Conservation (phyloP, 2,888 invertebrate species). For the Cerastis rubricosa region DNA sequence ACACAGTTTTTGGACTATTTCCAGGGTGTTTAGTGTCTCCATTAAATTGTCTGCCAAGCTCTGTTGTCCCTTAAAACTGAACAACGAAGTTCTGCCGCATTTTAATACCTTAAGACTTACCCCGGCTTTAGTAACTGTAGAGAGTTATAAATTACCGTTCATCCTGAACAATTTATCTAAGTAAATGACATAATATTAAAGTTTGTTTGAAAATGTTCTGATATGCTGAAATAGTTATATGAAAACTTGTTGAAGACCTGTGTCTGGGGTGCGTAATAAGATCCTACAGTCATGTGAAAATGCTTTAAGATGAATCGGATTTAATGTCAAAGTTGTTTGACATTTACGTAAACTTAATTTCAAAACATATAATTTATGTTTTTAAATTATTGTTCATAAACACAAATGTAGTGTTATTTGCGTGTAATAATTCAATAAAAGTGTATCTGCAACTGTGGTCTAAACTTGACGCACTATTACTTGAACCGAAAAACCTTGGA, state of each 20-base stretch:
- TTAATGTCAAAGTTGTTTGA: not conserved
- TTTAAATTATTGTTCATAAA: not conserved
- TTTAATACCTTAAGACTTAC: slow-evolving; percentile 59
- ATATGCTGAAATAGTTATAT: slow-evolving; percentile 1
- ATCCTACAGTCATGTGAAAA: slow-evolving; percentile 8
- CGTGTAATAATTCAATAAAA: not conserved
- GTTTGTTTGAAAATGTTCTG: slow-evolving; percentile 29
- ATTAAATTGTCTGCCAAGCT: slow-evolving; percentile 73
- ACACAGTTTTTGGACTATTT: slow-evolving; percentile 67
- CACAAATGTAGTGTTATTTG: not conserved
- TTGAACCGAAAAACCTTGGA: not conserved
- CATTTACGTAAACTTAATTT: not conserved
- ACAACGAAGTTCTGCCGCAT: slow-evolving; percentile 60
- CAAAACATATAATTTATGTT: not conserved
- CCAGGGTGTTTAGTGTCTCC: slow-evolving; percentile 73
- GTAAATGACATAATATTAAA: slow-evolving; percentile 39
- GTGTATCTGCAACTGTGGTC: not conserved
- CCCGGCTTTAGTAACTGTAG: slow-evolving; percentile 33
- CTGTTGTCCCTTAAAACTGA: slow-evolving; percentile 66
- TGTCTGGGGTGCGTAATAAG: not conserved
- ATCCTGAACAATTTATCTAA: slow-evolving; percentile 38
- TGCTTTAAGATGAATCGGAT: not conserved
- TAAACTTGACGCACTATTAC: not conserved
- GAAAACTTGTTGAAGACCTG: slow-evolving; percentile 18
- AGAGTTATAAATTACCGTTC: slow-evolving; percentile 43